Percentiles rank a stretch among this genome's conserved stretches.
Evolutionary conservation across 2,888 invertebrate species (phyloP).

Genomic region (Dusona sp.): DNA sequence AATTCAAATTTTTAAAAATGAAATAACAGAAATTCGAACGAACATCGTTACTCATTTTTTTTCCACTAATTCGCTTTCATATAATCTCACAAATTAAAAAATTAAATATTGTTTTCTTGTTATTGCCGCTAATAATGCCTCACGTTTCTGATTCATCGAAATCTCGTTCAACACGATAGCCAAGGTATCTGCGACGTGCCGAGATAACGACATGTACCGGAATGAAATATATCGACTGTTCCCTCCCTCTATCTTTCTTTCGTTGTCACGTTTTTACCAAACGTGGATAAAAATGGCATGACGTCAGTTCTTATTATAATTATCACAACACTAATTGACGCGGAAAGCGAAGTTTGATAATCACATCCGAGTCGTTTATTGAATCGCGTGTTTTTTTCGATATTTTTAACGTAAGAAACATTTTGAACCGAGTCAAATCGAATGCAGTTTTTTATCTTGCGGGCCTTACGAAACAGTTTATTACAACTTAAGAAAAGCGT

Average conservation of each 20-base stretch:
- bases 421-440: too few relatives aligned
- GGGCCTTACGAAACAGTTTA: too few relatives aligned
- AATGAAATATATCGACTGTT: conserved; percentile 15
- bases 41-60: background rate
- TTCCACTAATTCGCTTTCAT: background rate
- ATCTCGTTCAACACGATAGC: background rate
- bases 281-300: conserved; percentile 11
- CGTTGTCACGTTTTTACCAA: conserved; percentile 8
- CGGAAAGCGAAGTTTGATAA: background rate
- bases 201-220: conserved; percentile 3
- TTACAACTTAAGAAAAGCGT: too few relatives aligned
- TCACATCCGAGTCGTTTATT: background rate
- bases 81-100: background rate
- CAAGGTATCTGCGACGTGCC: background rate
- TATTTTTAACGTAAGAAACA: too few relatives aligned
- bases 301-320: conserved; percentile 7
- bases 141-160: conserved; percentile 3
- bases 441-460: too few relatives aligned
- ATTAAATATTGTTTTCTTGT: background rate
- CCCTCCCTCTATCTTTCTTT: background rate
- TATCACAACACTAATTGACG: background rate
- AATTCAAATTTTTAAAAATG: background rate
- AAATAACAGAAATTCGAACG: background rate
- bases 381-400: background rate
- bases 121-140: background rate